Evolutionary conservation across 1,140 invertebrate genomes (phyloP), one percentile per base, ranked within the genome.

Genomic region (Pseudachorutes palmiensis): DNA sequence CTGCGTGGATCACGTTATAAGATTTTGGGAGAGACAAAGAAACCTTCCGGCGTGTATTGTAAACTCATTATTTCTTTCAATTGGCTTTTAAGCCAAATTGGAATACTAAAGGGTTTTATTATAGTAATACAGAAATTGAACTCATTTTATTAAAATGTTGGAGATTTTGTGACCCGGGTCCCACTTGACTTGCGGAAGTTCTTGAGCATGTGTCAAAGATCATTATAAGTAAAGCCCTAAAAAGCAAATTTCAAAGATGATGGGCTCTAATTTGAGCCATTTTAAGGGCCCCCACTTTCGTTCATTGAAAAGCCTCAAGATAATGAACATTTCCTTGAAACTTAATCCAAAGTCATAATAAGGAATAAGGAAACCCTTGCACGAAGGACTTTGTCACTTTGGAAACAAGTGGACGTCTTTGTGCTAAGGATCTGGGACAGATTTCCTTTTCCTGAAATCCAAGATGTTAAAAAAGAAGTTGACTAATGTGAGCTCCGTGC

Each of bases 381-480:
- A n/a, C 36, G 36, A 45, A 9, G 9, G 9, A 9, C 36, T 9
- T 45, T 45, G 9, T 19, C 36, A 12, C 19, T 19, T 12, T 12
- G 19, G 36, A 12, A 45, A 45, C 36, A 45, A 45, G 36, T 45
- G 9, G n/a, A n/a, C n/a, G n/a, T 19, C 36, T 45, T 45, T 45
- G 36, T 45, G 19, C 19, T 45, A 45, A 45, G 19, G 19, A 45
- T 45, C 9, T 45, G 9, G n/a, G 9, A 45, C 36, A 45, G 36
- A 45, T 45, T 45, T 45, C 36, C 36, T 45, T 19, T 19, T 45
- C 36, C 36, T 45, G 36, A 45, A 45, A 45, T 45, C 36, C 36
- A 45, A 45, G 36, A 45, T n/a, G n/a, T 45, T 45, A 45, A 45
- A 45, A 45, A 45, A 45, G 36, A 45, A 45, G 36, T 45, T 45